Percentiles rank a stretch among this genome's conserved stretches.
Evolutionary conservation across 2,797 vertebrate species (phyloP).

Genomic region (Phataginus tricuspis): DNA sequence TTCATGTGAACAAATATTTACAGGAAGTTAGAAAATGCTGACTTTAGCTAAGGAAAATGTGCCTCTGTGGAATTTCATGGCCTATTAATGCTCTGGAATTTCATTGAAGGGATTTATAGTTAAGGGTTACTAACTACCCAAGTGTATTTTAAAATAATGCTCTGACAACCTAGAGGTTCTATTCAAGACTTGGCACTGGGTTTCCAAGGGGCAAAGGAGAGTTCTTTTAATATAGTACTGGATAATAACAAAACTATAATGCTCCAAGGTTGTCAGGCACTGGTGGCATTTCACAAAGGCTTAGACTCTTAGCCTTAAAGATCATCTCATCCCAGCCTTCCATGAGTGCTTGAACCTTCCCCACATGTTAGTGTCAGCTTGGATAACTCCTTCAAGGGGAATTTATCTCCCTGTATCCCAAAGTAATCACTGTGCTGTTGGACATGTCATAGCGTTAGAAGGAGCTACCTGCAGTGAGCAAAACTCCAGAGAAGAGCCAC

Average conservation of each 20-base stretch:
- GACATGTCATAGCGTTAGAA: neutral
- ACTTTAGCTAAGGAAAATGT: constrained; percentile 80
- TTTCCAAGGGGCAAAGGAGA: constrained; percentile 43
- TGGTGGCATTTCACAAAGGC: neutral
- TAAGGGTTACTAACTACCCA: constrained; percentile 75
- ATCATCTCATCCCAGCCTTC: neutral
- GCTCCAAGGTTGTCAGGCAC: neutral
- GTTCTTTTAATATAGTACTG: constrained; percentile 22
- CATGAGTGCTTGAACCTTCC: neutral
- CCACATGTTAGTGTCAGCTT: neutral
- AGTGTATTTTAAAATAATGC: constrained; percentile 39
- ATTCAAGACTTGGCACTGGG: neutral
- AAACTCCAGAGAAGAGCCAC: neutral
- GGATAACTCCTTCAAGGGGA: neutral
- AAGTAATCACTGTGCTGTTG: neutral
- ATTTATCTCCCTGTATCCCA: no score
- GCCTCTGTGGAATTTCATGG: constrained; percentile 76
- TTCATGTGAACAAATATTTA: constrained; percentile 84
- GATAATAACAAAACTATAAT: neutral
- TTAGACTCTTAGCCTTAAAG: neutral
- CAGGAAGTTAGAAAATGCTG: constrained; percentile 85
- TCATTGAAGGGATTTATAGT: constrained; percentile 80
- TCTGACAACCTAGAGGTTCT: neutral
- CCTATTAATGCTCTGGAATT: constrained; percentile 81
- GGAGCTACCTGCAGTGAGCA: neutral